Conservation (phyloP, 1,140 invertebrate genomes). For the Holcopasites calliopsidis region DNA sequence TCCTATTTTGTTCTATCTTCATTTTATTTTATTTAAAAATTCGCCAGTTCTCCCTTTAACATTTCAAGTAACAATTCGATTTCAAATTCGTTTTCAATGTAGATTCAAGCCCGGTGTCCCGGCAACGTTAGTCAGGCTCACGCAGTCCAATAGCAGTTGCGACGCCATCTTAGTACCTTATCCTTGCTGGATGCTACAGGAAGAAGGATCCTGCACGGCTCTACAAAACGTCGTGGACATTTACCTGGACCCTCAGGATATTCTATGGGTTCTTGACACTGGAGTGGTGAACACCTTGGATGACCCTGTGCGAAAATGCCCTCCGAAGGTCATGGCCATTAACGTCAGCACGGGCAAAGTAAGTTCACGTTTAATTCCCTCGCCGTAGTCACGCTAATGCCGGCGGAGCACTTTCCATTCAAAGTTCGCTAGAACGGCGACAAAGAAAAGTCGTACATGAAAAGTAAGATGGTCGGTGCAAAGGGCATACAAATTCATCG, state of each 20-base stretch:
- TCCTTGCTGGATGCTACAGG: constrained; percentile 82
- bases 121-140: constrained; percentile 79
- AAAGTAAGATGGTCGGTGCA: too few species aligned
- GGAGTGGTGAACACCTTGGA: constrained; percentile 82
- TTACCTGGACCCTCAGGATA: constrained; percentile 79
- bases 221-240: constrained; percentile 83
- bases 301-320: constrained; percentile 78
- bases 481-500: too few species aligned
- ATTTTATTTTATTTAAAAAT: too few species aligned
- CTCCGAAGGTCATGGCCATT: constrained; percentile 82
- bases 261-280: constrained; percentile 83
- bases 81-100: not conserved
- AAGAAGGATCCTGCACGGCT: constrained; percentile 81
- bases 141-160: constrained; percentile 73
- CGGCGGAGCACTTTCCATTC: too few species aligned
- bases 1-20: too few species aligned
- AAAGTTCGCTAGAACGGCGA: too few species aligned
- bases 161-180: constrained; percentile 78
- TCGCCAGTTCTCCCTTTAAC: too few species aligned
- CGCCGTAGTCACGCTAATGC: too few species aligned
- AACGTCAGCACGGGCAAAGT: constrained; percentile 80
- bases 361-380: not conserved
- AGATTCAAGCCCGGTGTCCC: constrained; percentile 79
- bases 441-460: too few species aligned
- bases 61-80: not conserved